Percentiles rank a stretch among this genome's conserved stretches.
phyloP scores from a whole-genome alignment of 2,797 vertebrate species.

The Eulemur mongoz region DNA sequence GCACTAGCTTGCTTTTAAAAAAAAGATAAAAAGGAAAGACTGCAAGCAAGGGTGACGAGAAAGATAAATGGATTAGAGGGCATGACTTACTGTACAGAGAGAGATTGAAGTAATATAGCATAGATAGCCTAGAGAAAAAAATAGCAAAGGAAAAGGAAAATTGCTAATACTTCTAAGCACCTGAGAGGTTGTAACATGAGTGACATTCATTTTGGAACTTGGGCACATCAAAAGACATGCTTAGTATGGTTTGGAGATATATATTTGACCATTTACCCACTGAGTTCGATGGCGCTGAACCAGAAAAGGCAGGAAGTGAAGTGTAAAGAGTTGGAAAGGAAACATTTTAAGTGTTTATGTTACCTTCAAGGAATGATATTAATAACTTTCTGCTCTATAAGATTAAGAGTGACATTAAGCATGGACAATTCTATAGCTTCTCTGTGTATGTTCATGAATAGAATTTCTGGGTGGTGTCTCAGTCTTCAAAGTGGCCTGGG shows the following conservation, averaged over 20 bases:
- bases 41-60: conserved; percentile 17
- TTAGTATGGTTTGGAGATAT: conserved; percentile 56
- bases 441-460: conserved; percentile 6
- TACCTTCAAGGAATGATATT: conserved; percentile 68
- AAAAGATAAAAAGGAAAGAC: conserved; percentile 47
- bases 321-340: conserved; percentile 60
- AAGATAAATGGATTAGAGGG: conserved; percentile 71
- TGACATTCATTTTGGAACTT: conserved; percentile 65
- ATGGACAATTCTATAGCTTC: not conserved
- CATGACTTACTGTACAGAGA: conserved; percentile 54
- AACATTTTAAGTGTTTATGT: conserved; percentile 64
- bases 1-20: conserved; percentile 54
- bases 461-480: not conserved
- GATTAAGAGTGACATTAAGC: conserved; percentile 63
- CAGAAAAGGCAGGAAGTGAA: conserved; percentile 64
- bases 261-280: conserved; percentile 69
- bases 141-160: conserved; percentile 61
- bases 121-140: conserved; percentile 61
- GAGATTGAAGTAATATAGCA: conserved; percentile 68
- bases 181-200: conserved; percentile 62
- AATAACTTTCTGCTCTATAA: conserved; percentile 55
- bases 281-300: conserved; percentile 63
- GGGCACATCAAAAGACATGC: conserved; percentile 66
- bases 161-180: conserved; percentile 64
- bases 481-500: not conserved